Conservation (phyloP, 2,113 vertebrate species). For the Sceloporus tristichus region DNA sequence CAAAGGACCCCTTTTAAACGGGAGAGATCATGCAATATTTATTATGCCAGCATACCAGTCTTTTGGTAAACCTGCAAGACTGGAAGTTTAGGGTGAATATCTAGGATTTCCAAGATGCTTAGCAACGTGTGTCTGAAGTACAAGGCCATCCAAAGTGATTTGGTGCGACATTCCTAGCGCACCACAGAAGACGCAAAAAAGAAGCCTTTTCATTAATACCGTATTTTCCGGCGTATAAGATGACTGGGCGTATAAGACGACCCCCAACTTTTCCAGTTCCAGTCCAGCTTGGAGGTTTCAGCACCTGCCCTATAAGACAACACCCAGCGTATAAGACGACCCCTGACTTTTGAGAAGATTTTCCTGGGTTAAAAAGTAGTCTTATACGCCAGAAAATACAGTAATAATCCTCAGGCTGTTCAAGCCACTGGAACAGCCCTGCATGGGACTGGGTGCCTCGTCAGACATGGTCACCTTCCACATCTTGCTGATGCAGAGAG, state of each 20-base stretch:
- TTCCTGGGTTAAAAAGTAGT: no score
- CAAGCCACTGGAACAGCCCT: background rate
- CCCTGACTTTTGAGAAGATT: no score
- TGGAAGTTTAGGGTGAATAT: constrained; percentile 2
- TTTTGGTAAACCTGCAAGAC: background rate
- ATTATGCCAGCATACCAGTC: background rate
- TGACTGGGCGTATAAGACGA: no score
- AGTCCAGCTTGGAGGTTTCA: no score
- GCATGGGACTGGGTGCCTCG: rapidly evolving
- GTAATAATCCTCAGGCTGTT: constrained; percentile 18
- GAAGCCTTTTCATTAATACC: background rate
- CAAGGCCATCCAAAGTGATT: constrained; percentile 42
- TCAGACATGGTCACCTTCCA: constrained; percentile 23
- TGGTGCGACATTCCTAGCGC: background rate
- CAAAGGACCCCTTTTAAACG: background rate
- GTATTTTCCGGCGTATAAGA: no score
- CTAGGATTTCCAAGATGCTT: constrained; percentile 36
- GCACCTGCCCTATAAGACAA: no score
- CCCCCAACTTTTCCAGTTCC: no score
- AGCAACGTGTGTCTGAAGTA: constrained; percentile 24
- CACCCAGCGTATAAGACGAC: no score
- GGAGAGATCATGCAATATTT: constrained; percentile 13
- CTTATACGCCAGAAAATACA: no score
- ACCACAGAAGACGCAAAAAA: constrained; percentile 24
- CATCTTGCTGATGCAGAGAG: constrained; percentile 9